Percentiles rank a stretch among this genome's conserved stretches.
Conservation (phyloP, 2,113 vertebrate genomes). For the Rutilus rutilus region DNA sequence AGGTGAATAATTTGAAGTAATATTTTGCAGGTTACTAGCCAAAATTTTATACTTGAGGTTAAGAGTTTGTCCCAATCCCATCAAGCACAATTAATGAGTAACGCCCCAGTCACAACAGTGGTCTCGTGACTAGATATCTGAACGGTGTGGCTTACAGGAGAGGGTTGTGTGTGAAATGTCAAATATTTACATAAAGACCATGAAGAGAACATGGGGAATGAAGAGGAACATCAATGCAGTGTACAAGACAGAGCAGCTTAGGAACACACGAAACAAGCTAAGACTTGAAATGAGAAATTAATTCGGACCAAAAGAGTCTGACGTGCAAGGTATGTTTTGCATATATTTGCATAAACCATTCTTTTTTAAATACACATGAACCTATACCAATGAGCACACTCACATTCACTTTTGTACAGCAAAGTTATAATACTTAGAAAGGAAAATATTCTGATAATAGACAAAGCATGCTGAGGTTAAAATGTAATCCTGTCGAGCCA, state of each 20-base stretch:
- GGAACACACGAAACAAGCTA: not conserved
- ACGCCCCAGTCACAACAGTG: not conserved
- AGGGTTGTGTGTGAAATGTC: not conserved
- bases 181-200: not conserved
- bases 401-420: not conserved
- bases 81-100: not conserved
- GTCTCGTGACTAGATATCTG: not conserved
- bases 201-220: not conserved
- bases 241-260: not conserved
- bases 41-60: not conserved
- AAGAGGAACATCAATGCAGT: not conserved
- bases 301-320: not conserved
- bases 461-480: not conserved
- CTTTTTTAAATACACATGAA: not conserved
- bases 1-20: not conserved
- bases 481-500: not conserved
- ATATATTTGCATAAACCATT: constrained; percentile 24
- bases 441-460: too few species aligned
- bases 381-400: not conserved
- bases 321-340: not conserved
- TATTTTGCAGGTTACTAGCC: not conserved
- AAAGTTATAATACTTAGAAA: not conserved
- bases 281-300: constrained; percentile 16
- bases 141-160: not conserved
- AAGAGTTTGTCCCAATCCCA: not conserved